A percentile compares a stretch with the other conserved stretches of the same genome.
Evolutionary conservation across 2,113 vertebrate species (phyloP).

Genomic region (Columbina picui): DNA sequence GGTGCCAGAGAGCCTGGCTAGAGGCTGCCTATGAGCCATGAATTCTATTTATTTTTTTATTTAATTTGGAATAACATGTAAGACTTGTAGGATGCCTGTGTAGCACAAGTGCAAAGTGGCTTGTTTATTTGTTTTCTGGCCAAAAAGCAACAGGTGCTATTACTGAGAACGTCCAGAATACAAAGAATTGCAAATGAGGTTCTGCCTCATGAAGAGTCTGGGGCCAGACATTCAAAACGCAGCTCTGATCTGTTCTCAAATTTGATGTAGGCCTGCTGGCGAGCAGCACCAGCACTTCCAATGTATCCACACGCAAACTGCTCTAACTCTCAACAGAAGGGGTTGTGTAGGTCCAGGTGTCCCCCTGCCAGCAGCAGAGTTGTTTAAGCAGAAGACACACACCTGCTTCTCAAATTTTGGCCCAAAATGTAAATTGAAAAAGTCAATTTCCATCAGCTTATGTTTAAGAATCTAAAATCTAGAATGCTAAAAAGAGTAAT

Average conservation of each 20-base stretch:
- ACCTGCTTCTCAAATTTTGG: background rate
- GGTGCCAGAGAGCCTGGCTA: background rate
- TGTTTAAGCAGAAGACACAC: background rate
- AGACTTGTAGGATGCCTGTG: background rate
- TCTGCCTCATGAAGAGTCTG: background rate
- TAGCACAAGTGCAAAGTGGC: background rate
- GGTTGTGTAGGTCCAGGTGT: background rate
- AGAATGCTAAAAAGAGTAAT: background rate
- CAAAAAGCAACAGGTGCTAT: background rate
- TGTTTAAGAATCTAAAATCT: background rate
- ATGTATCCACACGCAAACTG: background rate
- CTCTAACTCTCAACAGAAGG: fast-evolving
- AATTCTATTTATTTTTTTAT: background rate
- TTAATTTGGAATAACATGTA: background rate
- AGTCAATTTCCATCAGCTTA: background rate
- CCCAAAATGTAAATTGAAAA: background rate
- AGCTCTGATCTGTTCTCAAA: background rate
- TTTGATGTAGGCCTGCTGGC: background rate
- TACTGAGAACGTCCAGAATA: background rate
- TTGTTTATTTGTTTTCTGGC: background rate
- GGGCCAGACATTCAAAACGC: background rate
- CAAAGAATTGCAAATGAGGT: background rate
- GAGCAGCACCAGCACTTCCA: background rate
- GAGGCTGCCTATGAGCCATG: background rate
- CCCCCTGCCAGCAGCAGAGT: background rate